Base-by-base conservation (phyloP, 2,797 vertebrate genomes). In the Galagoides demidoff region DNA sequence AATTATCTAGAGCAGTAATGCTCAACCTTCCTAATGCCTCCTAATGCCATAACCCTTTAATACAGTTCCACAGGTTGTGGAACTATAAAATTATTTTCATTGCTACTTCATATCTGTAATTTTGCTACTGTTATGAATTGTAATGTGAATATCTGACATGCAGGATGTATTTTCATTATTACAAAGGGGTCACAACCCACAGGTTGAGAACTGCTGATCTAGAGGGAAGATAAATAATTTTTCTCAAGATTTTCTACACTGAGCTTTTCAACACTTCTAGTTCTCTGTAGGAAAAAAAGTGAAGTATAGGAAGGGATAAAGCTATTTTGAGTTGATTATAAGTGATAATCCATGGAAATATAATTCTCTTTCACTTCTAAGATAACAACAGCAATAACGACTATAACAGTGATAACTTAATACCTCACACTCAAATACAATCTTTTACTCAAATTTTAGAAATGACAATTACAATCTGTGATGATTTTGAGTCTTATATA, bases 251-350 rank as follows among this genome's bases (percentile, higher is more conserved):
- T 85, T 81, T 37, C 77, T 81, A 94, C 14, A 52, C 9, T 81
- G 81, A 74, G 19, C 3, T 37, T 83, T 87, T 77, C n/a, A 29
- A 61, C 49, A 70, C n/a, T 68, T 85, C n/a, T 34, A 0, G 17
- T 39, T 94, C 55, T 84, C 71, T 43, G 9, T 45, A 85, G 73
- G 2, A 89, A 81, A 85, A 85, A 85, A 79, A 49, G 57, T 45
- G 78, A 92, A 61, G 22, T 73, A 76, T 19, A 23, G 49, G 49
- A n/a, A 12, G 37, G 55, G 52, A 64, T 8, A 88, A 73, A 17
- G 22, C 59, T 78, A 64, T 68, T 92, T 77, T 89, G 74, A 74
- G 73, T 61, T 92, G 39, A 85, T 84, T 76, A 5, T 81, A 85
- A 61, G 34, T 85, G 89, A 31, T 4, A 68, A 68, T 23, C 11